Conservation (phyloP, 2,113 vertebrate genomes). For the Hemibagrus wyckioides region DNA sequence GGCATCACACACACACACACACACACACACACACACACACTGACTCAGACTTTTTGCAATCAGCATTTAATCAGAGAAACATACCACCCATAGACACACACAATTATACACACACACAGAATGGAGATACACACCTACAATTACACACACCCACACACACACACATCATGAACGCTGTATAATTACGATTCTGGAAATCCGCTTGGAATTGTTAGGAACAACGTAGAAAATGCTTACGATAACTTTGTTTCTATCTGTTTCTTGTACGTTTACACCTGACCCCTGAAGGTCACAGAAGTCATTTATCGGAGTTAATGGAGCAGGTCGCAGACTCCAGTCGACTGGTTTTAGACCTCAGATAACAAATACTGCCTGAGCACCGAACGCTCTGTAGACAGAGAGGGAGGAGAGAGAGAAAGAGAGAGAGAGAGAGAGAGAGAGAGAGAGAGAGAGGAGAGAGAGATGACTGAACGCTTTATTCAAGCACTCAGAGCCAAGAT, state of each 20-base stretch:
- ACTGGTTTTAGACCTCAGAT: slow-evolving; percentile 30
- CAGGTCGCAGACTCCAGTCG: not conserved
- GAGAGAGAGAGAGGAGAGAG: slow-evolving; percentile 18
- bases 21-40: slow-evolving; percentile 26
- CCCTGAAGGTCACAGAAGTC: not conserved
- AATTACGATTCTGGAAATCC: slow-evolving; percentile 39
- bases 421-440: slow-evolving; percentile 17
- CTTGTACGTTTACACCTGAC: not conserved
- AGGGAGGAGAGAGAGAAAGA: not conserved
- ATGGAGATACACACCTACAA: slow-evolving; percentile 18
- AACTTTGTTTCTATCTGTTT: not conserved
- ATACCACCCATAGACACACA: slow-evolving; percentile 45
- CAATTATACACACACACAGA: slow-evolving; percentile 35
- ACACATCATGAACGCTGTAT: slow-evolving; percentile 27
- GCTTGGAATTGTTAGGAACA: slow-evolving; percentile 31
- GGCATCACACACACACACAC: not conserved
- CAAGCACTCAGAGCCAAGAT: slow-evolving; percentile 10
- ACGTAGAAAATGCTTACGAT: slow-evolving; percentile 1
- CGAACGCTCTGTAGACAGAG: slow-evolving; percentile 14
- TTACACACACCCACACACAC: slow-evolving; percentile 32
- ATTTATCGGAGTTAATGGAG: slow-evolving; percentile 19
- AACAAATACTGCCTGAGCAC: slow-evolving; percentile 15
- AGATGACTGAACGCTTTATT: slow-evolving; percentile 20
- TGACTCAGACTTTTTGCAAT: slow-evolving; percentile 44
- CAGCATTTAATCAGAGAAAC: slow-evolving; percentile 54